Base-by-base conservation (phyloP, 2,113 vertebrate species). In the Alligator sinensis region DNA sequence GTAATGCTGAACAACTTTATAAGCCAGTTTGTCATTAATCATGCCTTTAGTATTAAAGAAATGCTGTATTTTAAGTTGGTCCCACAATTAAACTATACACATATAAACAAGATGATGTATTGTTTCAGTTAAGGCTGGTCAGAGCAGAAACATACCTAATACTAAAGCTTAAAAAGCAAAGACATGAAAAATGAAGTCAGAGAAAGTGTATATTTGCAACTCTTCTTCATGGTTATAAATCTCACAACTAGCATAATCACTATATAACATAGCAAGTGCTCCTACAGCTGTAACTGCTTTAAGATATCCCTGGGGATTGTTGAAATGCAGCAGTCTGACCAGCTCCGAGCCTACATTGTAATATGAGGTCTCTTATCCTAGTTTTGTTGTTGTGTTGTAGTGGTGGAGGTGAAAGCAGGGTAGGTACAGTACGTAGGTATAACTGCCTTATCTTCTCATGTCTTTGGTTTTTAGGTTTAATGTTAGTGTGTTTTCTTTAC, bases 401-500 rank as follows among this genome's bases (percentile, higher is more conserved):
- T 58, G 83, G 8, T 16, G 3, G 58, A 19, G 89, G 57, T 57
- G 57, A n/a, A 70, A 82, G 80, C 58, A 77, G 25, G 9, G 58
- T 0, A 1, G 28, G 0, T 1, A 10, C 63, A 64, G 3, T 8
- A 63, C n/a, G 19, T 4, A 11, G n/a, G 27, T 24, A 57, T 18
- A 5, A 6, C 60, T 93, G 77, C 77, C 77, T 72, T 90, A 47
- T 1, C 30, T 81, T 78, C 28, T 77, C 55, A 55, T 30, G n/a
- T n/a, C 27, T 11, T 17, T 19, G 3, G 12, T 59, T 61, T 91
- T 60, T 61, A n/a, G 15, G 72, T 47, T 54, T 47, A 47, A 18
- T 1, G 24, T 25, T 83, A 21, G 84, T n/a, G 4, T 87, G 25
- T n/a, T 89, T 87, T 80, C 81, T 79, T 93, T 59, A 13, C 21